Conservation (phyloP, 2,888 invertebrate genomes). For the Zaprionus bogoriensis region DNA sequence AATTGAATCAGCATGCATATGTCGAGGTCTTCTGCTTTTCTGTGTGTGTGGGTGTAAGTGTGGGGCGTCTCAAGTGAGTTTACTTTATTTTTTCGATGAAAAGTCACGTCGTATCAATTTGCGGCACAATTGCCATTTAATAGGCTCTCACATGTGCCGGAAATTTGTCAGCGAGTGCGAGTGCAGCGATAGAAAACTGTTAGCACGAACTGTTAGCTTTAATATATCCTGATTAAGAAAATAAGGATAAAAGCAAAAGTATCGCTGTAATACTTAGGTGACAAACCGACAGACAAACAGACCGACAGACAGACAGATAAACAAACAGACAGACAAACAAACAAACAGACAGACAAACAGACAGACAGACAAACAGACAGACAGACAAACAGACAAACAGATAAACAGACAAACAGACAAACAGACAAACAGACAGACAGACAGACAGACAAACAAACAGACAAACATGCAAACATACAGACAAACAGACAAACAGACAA, state of each 20-base stretch:
- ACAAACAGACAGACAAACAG: neutral
- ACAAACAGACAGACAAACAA: neutral
- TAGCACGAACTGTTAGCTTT: no score
- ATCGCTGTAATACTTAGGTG: no score
- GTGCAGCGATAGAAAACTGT: neutral
- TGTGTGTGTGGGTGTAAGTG: conserved; percentile 19
- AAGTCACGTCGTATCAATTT: conserved; percentile 80
- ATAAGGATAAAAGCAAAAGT: neutral
- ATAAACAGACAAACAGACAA: no score
- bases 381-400: no score
- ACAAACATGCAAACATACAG: neutral
- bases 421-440: neutral
- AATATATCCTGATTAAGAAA: neutral
- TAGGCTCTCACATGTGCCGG: conserved; percentile 67
- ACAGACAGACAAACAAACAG: neutral
- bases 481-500: neutral
- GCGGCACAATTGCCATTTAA: conserved; percentile 77
- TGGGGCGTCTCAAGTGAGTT: conserved; percentile 68
- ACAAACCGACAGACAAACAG: neutral
- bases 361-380: no score
- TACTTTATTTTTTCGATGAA: conserved; percentile 56
- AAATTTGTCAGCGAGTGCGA: conserved; percentile 39
- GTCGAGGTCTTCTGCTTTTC: conserved; percentile 38
- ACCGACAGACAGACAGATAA: neutral
- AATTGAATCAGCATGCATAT: conserved; percentile 64